Base-by-base conservation (phyloP, 2,888 invertebrate genomes). In the Phyllotreta striolata region DNA sequence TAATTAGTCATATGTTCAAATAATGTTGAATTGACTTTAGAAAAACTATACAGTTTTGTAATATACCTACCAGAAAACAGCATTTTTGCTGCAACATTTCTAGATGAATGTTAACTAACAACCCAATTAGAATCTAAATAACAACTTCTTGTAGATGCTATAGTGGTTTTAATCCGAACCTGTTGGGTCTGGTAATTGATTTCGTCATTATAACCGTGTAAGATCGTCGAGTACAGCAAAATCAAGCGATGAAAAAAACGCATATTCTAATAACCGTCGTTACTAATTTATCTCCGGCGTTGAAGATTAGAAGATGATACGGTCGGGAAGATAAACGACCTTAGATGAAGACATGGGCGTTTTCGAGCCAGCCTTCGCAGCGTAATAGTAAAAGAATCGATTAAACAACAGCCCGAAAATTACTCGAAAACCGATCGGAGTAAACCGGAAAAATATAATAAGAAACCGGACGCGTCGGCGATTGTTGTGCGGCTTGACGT, bases 391-490 rank as follows among this genome's bases (percentile, higher is more conserved):
- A 3, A 24, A 24, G 24, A 24, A 24, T 24, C 24, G 24, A 24
- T 24, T 24, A 24, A 24, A 24, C 4, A 24, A 24, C 24, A 24
- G 24, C 24, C 24, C 24, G 24, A 24, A 24, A 24, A 24, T 24
- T 24, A 24, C 24, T 24, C 24, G 24, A 24, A 8, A 51, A 51
- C 37, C 10, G 38, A 51, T 37, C 9, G 10, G 6, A 51, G 24
- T 24, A 51, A 51, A 37, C 13, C 9, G 24, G 34, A 47, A 47
- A 44, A 49, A 35, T 35, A 49, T 49, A 49, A 49, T 37, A 52
- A 52, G n/a, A 52, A 52, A 38, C 52, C 52, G 52, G 52, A 52
- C 38, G 52, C 14, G 39, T 5, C 37, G 37, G 10, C 24, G 24
- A 24, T 24, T 24, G 9, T 37, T 10, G 9, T 13, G 14, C 37